Conservation (phyloP, 2,113 vertebrate species). For the Corapipo altera region DNA sequence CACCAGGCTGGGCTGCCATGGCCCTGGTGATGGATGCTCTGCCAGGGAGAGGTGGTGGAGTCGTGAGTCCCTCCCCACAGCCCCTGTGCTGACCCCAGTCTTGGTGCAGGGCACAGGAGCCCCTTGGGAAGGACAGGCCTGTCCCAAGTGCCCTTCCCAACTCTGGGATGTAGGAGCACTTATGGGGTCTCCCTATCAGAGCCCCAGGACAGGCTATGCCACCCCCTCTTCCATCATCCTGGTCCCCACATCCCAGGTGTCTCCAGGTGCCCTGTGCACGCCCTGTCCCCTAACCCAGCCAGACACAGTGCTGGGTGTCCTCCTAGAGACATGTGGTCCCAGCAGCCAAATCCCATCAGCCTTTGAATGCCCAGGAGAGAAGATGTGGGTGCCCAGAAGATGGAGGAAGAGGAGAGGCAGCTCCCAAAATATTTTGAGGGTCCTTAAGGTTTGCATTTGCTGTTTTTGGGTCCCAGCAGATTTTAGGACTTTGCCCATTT, state of each 20-base stretch:
- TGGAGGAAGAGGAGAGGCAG: neutral
- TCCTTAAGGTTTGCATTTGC: neutral
- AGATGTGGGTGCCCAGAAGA: neutral
- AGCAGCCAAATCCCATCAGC: neutral
- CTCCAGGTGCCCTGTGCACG: fast-evolving
- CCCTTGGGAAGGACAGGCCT: neutral
- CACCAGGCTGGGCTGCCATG: neutral
- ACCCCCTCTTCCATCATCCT: neutral
- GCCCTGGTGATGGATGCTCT: fast-evolving
- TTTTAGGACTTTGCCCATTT: neutral
- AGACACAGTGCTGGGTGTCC: neutral
- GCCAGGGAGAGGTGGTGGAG: neutral
- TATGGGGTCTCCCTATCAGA: fast-evolving
- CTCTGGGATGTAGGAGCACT: neutral
- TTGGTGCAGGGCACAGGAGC: fast-evolving
- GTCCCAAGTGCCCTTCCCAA: neutral
- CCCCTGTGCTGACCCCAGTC: fast-evolving
- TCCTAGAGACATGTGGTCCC: neutral
- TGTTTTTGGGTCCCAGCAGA: fast-evolving
- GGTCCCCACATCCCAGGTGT: neutral
- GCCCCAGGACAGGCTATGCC: neutral
- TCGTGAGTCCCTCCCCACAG: fast-evolving
- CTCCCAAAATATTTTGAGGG: neutral
- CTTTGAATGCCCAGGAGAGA: neutral
- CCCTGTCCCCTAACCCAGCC: neutral